Percentiles rank a stretch among this genome's conserved stretches.
Conservation (phyloP, 2,888 invertebrate species). For the Oasisia sp. region DNA sequence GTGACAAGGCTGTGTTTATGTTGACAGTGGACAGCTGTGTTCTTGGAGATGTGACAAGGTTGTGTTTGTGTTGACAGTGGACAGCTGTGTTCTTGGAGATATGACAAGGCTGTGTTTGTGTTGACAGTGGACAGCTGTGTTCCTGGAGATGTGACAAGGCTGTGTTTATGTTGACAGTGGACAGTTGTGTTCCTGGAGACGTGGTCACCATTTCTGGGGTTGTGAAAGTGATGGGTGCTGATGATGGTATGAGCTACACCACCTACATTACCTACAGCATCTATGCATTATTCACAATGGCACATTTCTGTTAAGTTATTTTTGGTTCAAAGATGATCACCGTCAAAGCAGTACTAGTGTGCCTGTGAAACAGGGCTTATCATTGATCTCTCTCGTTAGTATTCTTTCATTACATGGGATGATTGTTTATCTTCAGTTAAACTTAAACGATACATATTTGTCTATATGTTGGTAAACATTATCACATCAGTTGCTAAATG, state of each 20-base stretch:
- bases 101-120: too few species aligned
- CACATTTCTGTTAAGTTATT: background rate
- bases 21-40: too few species aligned
- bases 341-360: background rate
- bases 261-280: too few species aligned
- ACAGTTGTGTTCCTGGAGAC: constrained; percentile 87
- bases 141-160: background rate
- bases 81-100: background rate
- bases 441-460: too few species aligned
- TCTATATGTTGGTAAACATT: too few species aligned
- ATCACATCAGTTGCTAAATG: too few species aligned
- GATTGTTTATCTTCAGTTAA: background rate
- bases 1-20: too few species aligned
- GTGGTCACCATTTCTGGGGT: constrained; percentile 87
- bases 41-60: too few species aligned
- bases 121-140: background rate
- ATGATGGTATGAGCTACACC: constrained; percentile 52
- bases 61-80: background rate
- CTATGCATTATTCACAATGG: background rate
- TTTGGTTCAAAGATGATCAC: background rate
- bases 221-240: constrained; percentile 72
- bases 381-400: background rate
- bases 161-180: constrained; percentile 68
- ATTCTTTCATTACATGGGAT: background rate
- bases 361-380: background rate